Conservation (phyloP, 2,888 invertebrate species). For the Leptinotarsa peninsularis region DNA sequence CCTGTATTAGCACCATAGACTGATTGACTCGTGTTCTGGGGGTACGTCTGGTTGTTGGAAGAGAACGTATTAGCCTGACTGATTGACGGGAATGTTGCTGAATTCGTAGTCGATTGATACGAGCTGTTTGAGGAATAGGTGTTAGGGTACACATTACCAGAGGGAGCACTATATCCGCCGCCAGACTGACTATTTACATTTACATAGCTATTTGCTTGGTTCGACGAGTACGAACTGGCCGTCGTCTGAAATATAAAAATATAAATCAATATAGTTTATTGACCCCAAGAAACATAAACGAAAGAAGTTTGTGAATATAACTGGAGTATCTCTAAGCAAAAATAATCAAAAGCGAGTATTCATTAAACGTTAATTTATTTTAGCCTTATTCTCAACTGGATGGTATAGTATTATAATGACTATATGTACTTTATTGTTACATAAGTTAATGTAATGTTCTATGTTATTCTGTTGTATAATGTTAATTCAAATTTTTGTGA, state of each 20-base stretch:
- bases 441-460: no score
- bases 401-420: no score
- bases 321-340: no score
- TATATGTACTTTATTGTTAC: no score
- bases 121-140: conserved; percentile 62
- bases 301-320: no score
- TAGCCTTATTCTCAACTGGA: no score
- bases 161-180: conserved; percentile 57
- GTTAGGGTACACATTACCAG: conserved; percentile 61
- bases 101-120: conserved; percentile 57
- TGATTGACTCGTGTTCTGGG: conserved; percentile 63
- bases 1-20: conserved; percentile 65
- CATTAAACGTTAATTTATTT: no score
- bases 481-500: no score
- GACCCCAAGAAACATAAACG: no score
- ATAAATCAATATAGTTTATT: neutral
- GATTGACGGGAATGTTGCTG: conserved; percentile 60
- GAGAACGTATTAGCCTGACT: conserved; percentile 62
- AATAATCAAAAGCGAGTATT: no score
- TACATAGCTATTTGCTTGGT: conserved; percentile 61
- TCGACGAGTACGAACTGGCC: conserved; percentile 62
- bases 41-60: conserved; percentile 60
- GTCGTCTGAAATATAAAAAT: conserved; percentile 64
- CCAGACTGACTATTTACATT: conserved; percentile 61
- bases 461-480: no score